Base-by-base conservation (phyloP, 2,888 invertebrate species). In the Pemphredon lugubris region DNA sequence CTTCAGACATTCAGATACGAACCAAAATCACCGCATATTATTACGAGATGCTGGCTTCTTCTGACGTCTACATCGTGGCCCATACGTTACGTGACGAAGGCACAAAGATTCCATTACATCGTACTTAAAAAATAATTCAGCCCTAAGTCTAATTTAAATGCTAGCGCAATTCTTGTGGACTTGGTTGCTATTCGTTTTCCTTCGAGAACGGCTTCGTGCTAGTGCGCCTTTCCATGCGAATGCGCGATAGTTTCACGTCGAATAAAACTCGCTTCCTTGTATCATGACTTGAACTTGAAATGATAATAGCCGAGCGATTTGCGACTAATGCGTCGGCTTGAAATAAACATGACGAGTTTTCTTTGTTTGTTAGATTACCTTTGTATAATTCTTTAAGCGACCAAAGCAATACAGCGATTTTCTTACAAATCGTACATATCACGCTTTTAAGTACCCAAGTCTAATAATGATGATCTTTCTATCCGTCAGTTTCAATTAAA, bases 31-130 rank as follows among this genome's bases (percentile, higher is more conserved):
- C 65, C 79, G 76, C 69, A 77, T 73, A 69, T 68, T 73, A 68
- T 69, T 77, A 74, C 77, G 73, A 67, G 79, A 80, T 75, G 80
- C 79, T 83, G 83, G 83, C 78, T 84, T 84, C 81, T 84, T 81
- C 80, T 79, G 79, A 84, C 76, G 77, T 79, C 81, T 69, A 74
- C 77, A 74, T 75, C 70, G 70, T 74, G 72, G 77, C 71, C 73
- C 71, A 59, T 75, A 70, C 68, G 55, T 71, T 55, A 68, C 73
- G 72, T 61, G 68, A 63, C 47, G 59, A 65, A 61, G 58, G 68
- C 73, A 65, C 64, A 72, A 44, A 48, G 51, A 60, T 23, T 60
- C 40, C 40, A 42, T 20, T 50, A 42, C 42, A 50, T 11, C 50
- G 21, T 53, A 53, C 23, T 48, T 40, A 50, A 57, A 18, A 57